Conservation (phyloP, 2,113 vertebrate genomes). For the Dryoscopus gambensis region DNA sequence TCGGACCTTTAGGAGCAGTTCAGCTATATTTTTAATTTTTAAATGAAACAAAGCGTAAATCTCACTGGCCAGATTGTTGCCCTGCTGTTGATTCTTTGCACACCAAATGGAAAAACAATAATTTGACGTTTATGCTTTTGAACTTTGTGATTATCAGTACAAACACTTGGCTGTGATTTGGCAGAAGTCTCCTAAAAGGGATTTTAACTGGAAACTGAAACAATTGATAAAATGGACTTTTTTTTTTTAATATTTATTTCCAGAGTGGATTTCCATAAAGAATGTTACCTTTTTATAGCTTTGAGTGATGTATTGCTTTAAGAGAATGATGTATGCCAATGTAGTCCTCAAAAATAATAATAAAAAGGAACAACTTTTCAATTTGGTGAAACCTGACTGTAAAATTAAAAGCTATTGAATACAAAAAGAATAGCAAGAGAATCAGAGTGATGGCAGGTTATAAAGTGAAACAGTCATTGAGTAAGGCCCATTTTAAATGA, state of each 20-base stretch:
- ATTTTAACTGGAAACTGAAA: background rate
- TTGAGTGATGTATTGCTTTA: background rate
- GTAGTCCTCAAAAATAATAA: background rate
- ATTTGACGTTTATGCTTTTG: background rate
- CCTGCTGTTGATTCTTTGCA: background rate
- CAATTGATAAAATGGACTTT: background rate
- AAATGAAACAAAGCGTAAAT: background rate
- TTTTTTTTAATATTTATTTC: background rate
- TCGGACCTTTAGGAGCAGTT: background rate
- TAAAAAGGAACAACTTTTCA: background rate
- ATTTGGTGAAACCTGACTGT: background rate
- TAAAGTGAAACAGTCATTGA: background rate
- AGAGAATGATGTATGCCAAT: background rate
- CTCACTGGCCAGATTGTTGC: background rate
- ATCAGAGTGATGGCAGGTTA: background rate
- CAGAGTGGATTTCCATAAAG: background rate
- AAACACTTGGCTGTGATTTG: background rate
- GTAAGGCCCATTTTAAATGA: conserved; percentile 1
- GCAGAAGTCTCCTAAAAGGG: background rate
- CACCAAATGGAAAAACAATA: background rate
- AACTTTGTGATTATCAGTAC: background rate
- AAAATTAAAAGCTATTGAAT: background rate
- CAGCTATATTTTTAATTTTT: background rate
- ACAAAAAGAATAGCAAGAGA: background rate
- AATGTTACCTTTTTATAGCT: background rate